Conservation (phyloP, 92 coral and sea anemone genomes). For the Palythoa grandis region DNA sequence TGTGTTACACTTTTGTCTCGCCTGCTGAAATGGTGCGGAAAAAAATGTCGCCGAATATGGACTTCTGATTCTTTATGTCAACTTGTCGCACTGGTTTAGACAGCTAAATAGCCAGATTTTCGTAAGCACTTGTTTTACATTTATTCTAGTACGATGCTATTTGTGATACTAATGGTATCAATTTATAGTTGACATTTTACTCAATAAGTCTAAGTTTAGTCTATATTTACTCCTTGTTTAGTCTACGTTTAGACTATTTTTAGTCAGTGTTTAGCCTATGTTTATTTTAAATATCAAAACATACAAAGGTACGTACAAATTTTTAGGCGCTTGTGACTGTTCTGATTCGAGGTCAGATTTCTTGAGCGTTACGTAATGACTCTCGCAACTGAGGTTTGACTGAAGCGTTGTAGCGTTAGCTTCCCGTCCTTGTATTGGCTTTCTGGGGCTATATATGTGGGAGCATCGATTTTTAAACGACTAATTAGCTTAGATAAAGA, state of each 20-base stretch:
- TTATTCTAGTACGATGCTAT: neutral
- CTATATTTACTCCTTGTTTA: neutral
- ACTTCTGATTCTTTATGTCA: too few species aligned
- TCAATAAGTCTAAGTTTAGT: too few species aligned
- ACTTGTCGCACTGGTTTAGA: too few species aligned
- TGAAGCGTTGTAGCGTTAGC: neutral
- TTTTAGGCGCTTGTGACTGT: neutral
- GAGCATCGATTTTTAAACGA: constrained; percentile 3
- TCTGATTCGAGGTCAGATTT: constrained; percentile 12
- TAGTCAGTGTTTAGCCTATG: neutral
- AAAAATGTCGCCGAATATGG: too few species aligned
- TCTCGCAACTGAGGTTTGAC: neutral
- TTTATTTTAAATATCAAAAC: constrained; percentile 7
- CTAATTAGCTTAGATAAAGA: neutral
- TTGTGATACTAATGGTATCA: neutral
- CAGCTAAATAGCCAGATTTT: too few species aligned
- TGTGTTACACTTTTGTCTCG: too few species aligned
- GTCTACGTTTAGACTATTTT: neutral
- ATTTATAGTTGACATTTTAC: neutral
- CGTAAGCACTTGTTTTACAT: too few species aligned
- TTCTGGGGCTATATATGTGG: constrained; percentile 7
- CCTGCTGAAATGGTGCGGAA: too few species aligned
- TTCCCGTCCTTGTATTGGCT: constrained; percentile 20
- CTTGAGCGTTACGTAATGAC: neutral
- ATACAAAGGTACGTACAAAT: constrained; percentile 33